These are phyloP conservation scores for Tenrec ecaudatus DNA, from an alignment of 2,113 vertebrate species.

Conservation along the genomic window DNA sequence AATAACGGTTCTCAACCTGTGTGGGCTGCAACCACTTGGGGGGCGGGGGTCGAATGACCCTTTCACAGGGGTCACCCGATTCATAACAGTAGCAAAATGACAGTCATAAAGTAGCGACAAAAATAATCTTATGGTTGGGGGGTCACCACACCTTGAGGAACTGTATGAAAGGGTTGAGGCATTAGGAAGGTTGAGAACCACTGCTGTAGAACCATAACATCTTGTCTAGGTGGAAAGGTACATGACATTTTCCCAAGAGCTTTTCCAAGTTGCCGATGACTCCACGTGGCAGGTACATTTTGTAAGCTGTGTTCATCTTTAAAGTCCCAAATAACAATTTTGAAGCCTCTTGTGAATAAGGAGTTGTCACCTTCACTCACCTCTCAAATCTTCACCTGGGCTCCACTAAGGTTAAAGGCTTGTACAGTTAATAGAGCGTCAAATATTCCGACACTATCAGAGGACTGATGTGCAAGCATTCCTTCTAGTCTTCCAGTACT, in stretches of 20 bases:
- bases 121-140: too few species aligned
- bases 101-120: too few species aligned
- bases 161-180: too few species aligned
- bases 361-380: neutral
- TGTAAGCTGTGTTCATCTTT: slow-evolving; percentile 9
- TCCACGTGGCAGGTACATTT: slow-evolving; percentile 22
- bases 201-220: neutral
- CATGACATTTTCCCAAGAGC: neutral
- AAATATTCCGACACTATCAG: neutral
- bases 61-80: too few species aligned
- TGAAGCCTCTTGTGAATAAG: neutral
- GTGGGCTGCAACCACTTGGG: neutral
- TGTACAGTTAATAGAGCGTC: neutral
- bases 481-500: neutral
- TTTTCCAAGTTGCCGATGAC: neutral
- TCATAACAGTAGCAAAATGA: too few species aligned
- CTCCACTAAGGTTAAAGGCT: neutral
- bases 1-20: too few species aligned
- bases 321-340: neutral
- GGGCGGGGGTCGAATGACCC: neutral
- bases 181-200: too few species aligned
- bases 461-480: neutral
- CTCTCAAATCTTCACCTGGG: neutral
- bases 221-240: neutral
- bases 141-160: too few species aligned